Evolutionary conservation across 2,113 vertebrate species (phyloP).

Genomic region (Budorcas taxicolor): DNA sequence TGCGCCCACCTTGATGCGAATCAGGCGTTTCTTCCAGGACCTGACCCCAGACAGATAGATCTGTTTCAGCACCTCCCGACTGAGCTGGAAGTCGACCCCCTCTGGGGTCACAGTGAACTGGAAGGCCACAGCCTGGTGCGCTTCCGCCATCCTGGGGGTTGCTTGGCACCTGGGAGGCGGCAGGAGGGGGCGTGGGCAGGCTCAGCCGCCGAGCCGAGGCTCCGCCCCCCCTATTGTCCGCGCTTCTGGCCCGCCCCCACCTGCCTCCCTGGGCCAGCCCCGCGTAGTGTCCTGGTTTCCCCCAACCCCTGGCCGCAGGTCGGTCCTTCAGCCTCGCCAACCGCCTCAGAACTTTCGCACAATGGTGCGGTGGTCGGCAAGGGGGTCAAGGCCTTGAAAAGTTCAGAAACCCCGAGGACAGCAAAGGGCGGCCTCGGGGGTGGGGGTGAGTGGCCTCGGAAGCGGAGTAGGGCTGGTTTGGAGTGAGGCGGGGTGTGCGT

Average conservation of each 20-base stretch:
- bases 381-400: background rate
- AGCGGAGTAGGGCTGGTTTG: background rate
- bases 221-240: background rate
- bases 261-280: background rate
- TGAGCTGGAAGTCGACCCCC: slow-evolving; percentile 90
- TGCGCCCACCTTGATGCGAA: slow-evolving; percentile 87
- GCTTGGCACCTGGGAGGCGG: slow-evolving; percentile 1
- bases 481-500: background rate
- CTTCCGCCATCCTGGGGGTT: slow-evolving; percentile 88
- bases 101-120: slow-evolving; percentile 96
- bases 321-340: background rate
- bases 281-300: background rate
- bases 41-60: slow-evolving; percentile 88
- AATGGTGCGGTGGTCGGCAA: too few species aligned
- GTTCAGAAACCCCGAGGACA: background rate
- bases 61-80: slow-evolving; percentile 90
- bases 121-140: slow-evolving; percentile 97
- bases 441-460: too few species aligned
- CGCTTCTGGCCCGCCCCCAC: background rate
- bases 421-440: background rate
- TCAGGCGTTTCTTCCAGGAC: slow-evolving; percentile 91
- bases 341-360: background rate
- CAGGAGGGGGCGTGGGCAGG: background rate
- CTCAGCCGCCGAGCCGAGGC: background rate
- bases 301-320: background rate